Base-by-base conservation (phyloP, 2,888 invertebrate species). In the Lottia gigantea region DNA sequence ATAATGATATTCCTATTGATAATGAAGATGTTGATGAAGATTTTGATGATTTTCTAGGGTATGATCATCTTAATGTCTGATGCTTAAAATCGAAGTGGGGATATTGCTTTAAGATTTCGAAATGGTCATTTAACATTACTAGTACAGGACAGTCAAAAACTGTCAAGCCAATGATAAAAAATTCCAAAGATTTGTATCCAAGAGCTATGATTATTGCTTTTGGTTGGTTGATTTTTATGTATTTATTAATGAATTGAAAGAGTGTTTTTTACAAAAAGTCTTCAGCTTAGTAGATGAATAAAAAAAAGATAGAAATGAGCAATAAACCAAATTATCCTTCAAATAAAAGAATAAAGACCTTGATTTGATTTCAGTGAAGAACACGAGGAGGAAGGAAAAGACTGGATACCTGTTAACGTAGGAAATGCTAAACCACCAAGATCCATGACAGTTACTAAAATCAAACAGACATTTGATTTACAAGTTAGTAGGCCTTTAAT, bases 361-460 rank as follows among this genome's bases (percentile, higher is more conserved):
- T 26, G 14, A 40, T 31, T 40, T 40, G 40, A 40, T 19, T 45
- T 12, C 68, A 73, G 75, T 19, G 64, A 75, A 55, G 68, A 71
- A n/a, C 70, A 72, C 67, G 70, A 67, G 45, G 70, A 75, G 45
- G 31, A 64, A 71, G 74, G 74, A 49, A 75, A 77, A 61, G 75
- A 74, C 40, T 83, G 85, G 83, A 74, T 77, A 66, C 74, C 78
- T 73, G 75, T 81, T 15, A 67, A 74, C 31, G 68, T 80, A 12
- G 82, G 78, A 55, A 81, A 83, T 75, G 84, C 85, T 15, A 76
- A 79, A 62, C 82, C 86, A 31, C 88, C 88, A 15, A 80, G 82
- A 73, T 85, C 86, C 11, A 76, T 87, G 31, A 86, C 86, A 23
- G 82, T 88, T n/a, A 88, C 88, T 19, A 86, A 88, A 78, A 83